A percentile compares a stretch with the other conserved stretches of the same genome.
phyloP scores from a whole-genome alignment of 2,113 vertebrate genomes.

The Suncus etruscus region DNA sequence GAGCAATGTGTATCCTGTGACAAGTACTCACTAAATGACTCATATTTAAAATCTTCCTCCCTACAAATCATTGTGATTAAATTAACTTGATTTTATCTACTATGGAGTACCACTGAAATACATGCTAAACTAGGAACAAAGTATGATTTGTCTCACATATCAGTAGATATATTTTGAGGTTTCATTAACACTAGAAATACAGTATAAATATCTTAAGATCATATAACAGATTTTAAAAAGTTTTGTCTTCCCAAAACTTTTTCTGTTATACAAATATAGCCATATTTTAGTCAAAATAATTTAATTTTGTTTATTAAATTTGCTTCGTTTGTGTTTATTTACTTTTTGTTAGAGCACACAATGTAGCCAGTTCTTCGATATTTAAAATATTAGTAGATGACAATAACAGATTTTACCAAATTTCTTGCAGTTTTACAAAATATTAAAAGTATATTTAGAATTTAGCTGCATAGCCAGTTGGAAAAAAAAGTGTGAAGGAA shows the following conservation, averaged over 20 bases:
- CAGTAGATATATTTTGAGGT: background rate
- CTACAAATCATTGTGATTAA: background rate
- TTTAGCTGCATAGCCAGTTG: slow-evolving; percentile 62
- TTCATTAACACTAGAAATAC: background rate
- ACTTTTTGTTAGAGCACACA: background rate
- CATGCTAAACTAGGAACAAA: background rate
- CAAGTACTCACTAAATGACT: background rate
- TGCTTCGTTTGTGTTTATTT: background rate
- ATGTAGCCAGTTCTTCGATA: slow-evolving; percentile 20
- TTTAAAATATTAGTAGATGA: slow-evolving; percentile 58
- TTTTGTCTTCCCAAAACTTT: background rate
- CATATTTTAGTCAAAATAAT: background rate
- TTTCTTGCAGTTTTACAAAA: slow-evolving; percentile 61
- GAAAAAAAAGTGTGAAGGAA: slow-evolving; percentile 73
- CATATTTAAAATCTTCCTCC: background rate
- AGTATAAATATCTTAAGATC: background rate
- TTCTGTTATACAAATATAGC: slow-evolving; percentile 3
- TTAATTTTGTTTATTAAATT: background rate
- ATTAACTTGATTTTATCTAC: background rate
- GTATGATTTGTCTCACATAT: background rate
- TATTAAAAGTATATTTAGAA: slow-evolving; percentile 70
- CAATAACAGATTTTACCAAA: slow-evolving; percentile 61
- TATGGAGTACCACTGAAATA: background rate
- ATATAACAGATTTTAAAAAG: background rate
- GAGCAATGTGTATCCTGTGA: background rate